These are phyloP conservation scores for Euthynnus affinis DNA, from an alignment of 2,797 vertebrate genomes.

Conservation along the genomic window DNA sequence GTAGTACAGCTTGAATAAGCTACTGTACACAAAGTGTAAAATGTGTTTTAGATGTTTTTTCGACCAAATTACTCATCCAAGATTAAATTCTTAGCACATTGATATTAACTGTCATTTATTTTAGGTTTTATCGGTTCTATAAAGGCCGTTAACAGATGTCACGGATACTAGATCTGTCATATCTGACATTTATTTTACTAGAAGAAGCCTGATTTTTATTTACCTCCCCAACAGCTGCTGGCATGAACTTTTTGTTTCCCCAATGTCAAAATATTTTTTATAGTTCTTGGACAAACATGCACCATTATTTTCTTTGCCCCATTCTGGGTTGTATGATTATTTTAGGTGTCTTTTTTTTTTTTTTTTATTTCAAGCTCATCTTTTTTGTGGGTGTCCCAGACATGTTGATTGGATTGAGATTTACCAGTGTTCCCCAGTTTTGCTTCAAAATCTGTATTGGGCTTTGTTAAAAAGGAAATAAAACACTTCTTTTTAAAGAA, in stretches of 20 bases:
- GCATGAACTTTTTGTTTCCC: constrained; percentile 58
- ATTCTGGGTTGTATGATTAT: constrained; percentile 64
- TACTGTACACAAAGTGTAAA: constrained; percentile 25
- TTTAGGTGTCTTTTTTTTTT: constrained; percentile 57
- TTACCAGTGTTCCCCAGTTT: constrained; percentile 92
- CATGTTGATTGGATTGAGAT: constrained; percentile 83
- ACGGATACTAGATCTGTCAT: constrained; percentile 19
- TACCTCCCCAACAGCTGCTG: constrained; percentile 60
- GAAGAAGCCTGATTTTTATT: constrained; percentile 48
- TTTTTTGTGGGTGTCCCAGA: constrained; percentile 73
- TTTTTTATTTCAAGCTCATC: constrained; percentile 59
- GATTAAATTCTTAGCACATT: constrained; percentile 39
- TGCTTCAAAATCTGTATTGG: constrained; percentile 96
- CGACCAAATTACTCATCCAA: constrained; percentile 54
- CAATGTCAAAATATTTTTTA: constrained; percentile 39
- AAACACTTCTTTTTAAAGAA: constrained; percentile 89
- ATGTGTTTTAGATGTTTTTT: constrained; percentile 44
- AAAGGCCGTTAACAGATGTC: constrained; percentile 35
- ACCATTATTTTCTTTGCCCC: constrained; percentile 65
- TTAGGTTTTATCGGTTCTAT: constrained; percentile 39
- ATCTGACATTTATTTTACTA: constrained; percentile 52
- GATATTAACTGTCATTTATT: constrained; percentile 41
- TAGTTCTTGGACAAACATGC: constrained; percentile 49
- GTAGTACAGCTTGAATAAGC: constrained; percentile 13
- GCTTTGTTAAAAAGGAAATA: constrained; percentile 94